Percentiles rank a stretch among this genome's conserved stretches.
phyloP scores from a whole-genome alignment of 2,113 vertebrate species.

The Sitta europaea region DNA sequence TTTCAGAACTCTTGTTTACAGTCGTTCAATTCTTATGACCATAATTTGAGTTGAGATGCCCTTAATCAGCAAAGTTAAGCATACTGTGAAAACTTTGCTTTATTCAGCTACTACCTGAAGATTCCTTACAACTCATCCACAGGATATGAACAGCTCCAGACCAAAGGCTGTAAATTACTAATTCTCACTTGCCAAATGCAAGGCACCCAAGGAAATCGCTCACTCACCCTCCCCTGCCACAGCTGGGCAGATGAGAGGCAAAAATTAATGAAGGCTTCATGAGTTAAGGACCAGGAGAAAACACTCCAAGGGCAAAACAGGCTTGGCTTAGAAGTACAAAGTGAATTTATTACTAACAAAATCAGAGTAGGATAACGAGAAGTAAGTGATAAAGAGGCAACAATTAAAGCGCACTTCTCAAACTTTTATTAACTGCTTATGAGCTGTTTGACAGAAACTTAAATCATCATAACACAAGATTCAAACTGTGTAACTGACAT shows the following conservation, averaged over 20 bases:
- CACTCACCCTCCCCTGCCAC: too few species aligned
- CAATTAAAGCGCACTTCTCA: neutral
- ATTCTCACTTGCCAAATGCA: neutral
- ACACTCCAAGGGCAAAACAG: neutral
- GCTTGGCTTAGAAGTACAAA: neutral
- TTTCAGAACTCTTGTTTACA: neutral
- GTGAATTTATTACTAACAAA: neutral
- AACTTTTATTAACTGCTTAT: conserved; percentile 26
- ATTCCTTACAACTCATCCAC: neutral
- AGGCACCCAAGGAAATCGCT: neutral
- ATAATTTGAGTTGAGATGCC: neutral
- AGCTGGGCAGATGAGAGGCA: too few species aligned
- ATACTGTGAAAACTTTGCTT: neutral
- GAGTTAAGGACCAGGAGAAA: neutral
- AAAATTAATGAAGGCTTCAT: neutral
- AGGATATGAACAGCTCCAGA: neutral
- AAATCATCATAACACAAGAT: neutral
- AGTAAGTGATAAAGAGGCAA: neutral
- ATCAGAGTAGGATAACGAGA: neutral
- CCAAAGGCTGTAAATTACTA: neutral
- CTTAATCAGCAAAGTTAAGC: neutral
- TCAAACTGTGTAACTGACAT: neutral
- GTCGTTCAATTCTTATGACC: neutral
- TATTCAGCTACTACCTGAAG: neutral
- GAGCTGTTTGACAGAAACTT: neutral